Evolutionary conservation across 1,140 invertebrate genomes (phyloP).

Genomic region (Gonatopus flavifemur): DNA sequence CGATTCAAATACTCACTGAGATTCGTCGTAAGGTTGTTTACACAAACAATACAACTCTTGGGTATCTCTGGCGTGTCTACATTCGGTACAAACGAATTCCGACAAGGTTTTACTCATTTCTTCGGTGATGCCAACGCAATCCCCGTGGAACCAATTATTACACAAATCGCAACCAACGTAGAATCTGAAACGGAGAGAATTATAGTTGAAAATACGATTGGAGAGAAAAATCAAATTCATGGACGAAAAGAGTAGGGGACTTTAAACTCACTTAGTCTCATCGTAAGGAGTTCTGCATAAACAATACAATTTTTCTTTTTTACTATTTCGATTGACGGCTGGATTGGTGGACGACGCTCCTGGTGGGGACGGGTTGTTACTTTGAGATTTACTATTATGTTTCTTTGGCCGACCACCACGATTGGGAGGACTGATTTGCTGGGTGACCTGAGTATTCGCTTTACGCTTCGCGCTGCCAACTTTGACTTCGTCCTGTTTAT

Average conservation of each 20-base stretch:
- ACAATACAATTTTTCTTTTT: constrained; percentile 88
- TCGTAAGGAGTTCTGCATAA: constrained; percentile 94
- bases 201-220: not conserved
- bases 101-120: constrained; percentile 88
- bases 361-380: constrained; percentile 39
- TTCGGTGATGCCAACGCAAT: constrained; percentile 93
- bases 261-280: constrained; percentile 74
- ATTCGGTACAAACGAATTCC: constrained; percentile 87
- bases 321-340: constrained; percentile 47
- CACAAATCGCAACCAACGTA: constrained; percentile 97
- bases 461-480: constrained; percentile 63
- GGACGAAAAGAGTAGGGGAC: not conserved
- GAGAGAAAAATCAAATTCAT: not conserved
- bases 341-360: constrained; percentile 38
- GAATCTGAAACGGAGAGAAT: constrained; percentile 66
- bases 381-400: constrained; percentile 38
- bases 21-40: constrained; percentile 94
- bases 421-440: constrained; percentile 54
- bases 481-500: constrained; percentile 71
- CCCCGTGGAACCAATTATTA: constrained; percentile 97
- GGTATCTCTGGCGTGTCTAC: constrained; percentile 80
- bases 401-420: constrained; percentile 47
- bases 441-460: constrained; percentile 56
- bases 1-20: constrained; percentile 85
- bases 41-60: constrained; percentile 96